These are phyloP conservation scores for Idaea dimidiata DNA, from an alignment of 2,888 invertebrate genomes.

Conservation along the genomic window DNA sequence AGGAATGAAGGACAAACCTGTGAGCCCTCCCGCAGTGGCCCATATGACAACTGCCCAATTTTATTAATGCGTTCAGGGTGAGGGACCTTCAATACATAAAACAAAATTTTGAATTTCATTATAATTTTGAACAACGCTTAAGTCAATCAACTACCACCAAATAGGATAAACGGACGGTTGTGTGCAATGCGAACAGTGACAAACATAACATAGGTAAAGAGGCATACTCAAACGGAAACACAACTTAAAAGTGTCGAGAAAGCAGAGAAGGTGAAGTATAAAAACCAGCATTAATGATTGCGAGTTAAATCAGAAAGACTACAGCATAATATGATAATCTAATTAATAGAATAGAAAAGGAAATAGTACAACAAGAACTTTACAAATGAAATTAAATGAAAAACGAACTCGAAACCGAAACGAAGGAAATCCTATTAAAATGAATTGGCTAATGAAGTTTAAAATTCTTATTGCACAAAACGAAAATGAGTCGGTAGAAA, in stretches of 20 bases:
- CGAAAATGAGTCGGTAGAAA: conserved; percentile 27
- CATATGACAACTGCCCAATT: conserved; percentile 84
- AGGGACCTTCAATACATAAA: conserved; percentile 84
- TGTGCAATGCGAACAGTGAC: conserved; percentile 47
- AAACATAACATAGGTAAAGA: conserved; percentile 36
- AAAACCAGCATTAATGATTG: conserved; percentile 20
- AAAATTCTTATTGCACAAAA: conserved; percentile 56
- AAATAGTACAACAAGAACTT: conserved; percentile 43
- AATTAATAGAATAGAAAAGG: neutral
- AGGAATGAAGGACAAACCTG: conserved; percentile 81
- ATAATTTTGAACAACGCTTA: conserved; percentile 45
- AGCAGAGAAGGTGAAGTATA: conserved; percentile 49
- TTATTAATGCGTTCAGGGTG: conserved; percentile 82
- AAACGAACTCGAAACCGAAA: conserved; percentile 17
- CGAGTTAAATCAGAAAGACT: neutral
- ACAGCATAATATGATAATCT: neutral
- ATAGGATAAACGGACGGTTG: conserved; percentile 57
- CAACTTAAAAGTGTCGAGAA: conserved; percentile 30
- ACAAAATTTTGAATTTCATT: conserved; percentile 70
- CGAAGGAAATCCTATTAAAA: conserved; percentile 11
- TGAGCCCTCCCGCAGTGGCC: conserved; percentile 84
- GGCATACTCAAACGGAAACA: conserved; percentile 38
- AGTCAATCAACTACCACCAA: conserved; percentile 56
- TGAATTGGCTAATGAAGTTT: conserved; percentile 30
- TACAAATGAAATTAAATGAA: conserved; percentile 16